Evolutionary conservation across 1,140 invertebrate genomes (phyloP).

Genomic region (Trachelipus rathkii): DNA sequence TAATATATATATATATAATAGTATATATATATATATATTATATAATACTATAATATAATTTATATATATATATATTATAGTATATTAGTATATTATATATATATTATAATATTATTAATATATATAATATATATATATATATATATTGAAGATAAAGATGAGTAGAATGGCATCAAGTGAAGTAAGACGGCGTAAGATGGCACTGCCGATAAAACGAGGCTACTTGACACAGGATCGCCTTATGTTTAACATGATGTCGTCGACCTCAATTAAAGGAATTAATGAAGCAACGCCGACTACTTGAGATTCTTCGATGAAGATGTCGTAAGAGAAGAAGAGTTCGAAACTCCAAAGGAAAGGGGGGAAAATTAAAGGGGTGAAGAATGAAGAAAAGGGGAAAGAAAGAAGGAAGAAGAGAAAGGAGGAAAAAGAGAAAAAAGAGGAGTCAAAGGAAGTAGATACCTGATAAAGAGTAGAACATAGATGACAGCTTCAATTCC

Average conservation of each 20-base stretch:
- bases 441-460: no score
- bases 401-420: no score
- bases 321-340: no score
- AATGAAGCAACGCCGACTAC: background rate
- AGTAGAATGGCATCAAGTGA: background rate
- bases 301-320: no score
- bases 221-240: background rate
- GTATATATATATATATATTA: no score
- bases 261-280: background rate
- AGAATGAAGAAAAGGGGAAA: no score
- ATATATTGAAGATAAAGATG: background rate
- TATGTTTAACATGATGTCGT: slow-evolving; percentile 1
- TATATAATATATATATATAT: slow-evolving; percentile 10
- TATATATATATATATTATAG: background rate
- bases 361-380: no score
- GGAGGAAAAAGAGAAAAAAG: no score
- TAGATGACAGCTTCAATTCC: background rate
- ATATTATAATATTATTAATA: background rate
- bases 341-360: no score
- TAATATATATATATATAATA: no score
- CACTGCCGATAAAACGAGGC: slow-evolving; percentile 1
- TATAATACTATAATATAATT: no score
- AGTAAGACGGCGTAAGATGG: slow-evolving; percentile 9
- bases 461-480: background rate
- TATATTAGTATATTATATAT: slow-evolving; percentile 1